These are phyloP conservation scores for Pammene aurita DNA, from an alignment of 2,888 invertebrate genomes.

Conservation along the genomic window DNA sequence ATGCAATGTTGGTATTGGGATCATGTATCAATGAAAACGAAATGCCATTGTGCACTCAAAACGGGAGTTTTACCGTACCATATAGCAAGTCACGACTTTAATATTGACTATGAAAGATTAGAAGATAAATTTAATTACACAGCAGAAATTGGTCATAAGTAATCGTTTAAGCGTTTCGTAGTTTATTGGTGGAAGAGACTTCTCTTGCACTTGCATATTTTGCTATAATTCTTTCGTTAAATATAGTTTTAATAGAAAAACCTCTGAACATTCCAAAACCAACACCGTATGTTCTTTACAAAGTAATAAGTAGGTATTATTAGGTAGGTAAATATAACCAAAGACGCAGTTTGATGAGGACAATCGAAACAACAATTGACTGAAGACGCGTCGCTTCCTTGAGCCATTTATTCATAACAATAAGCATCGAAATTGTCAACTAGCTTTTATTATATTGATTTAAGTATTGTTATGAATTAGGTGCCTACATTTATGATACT, in stretches of 20 bases:
- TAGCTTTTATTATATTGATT: constrained; percentile 7
- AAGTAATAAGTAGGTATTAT: constrained; percentile 4
- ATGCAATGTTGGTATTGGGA: constrained; percentile 40
- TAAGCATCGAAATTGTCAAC: constrained; percentile 31
- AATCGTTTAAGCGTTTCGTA: not conserved
- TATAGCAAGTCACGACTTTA: constrained; percentile 44
- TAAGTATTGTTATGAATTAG: constrained; percentile 10
- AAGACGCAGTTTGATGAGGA: constrained; percentile 9
- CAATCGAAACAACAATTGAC: constrained; percentile 33
- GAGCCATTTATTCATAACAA: constrained; percentile 25
- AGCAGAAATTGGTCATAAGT: not conserved
- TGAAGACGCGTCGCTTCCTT: constrained; percentile 35
- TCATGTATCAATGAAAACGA: constrained; percentile 54
- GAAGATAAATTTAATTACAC: constrained; percentile 8
- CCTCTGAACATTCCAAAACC: too few relatives aligned
- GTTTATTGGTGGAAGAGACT: too few relatives aligned
- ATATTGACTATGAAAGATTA: constrained; percentile 23
- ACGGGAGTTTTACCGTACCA: constrained; percentile 52
- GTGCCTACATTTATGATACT: not conserved
- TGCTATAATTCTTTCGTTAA: too few relatives aligned
- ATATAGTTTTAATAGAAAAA: too few relatives aligned
- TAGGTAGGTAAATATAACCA: too few relatives aligned
- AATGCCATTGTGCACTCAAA: constrained; percentile 52
- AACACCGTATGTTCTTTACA: not conserved
- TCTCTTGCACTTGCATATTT: too few relatives aligned